phyloP scores from a whole-genome alignment of 1,140 invertebrate species.

The Branchinecta lynchi region DNA sequence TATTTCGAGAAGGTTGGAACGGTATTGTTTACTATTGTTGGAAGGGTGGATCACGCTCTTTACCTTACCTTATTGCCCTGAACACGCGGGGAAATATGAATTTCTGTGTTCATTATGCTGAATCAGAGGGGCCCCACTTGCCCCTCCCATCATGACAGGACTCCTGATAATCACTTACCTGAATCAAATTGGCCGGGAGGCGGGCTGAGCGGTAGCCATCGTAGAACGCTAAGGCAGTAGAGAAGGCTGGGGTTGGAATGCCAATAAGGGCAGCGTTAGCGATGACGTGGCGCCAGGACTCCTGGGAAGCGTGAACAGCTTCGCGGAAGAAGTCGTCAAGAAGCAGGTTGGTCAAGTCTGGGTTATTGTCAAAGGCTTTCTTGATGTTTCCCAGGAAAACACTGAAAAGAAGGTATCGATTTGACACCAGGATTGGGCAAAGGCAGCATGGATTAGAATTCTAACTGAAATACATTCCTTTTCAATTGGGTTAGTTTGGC shows the following conservation, averaged over 20 bases:
- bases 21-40: no score
- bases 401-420: conserved; percentile 36
- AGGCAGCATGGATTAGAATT: no score
- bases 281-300: conserved; percentile 48
- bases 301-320: conserved; percentile 62
- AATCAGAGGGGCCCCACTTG: no score
- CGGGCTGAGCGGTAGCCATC: conserved; percentile 73
- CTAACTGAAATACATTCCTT: no score
- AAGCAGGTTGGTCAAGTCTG: conserved; percentile 72
- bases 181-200: conserved; percentile 80
- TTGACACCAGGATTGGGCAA: no score
- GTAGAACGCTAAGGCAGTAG: conserved; percentile 87
- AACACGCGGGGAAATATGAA: no score
- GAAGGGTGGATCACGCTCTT: no score
- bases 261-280: conserved; percentile 43
- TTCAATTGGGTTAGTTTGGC: no score
- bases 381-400: conserved; percentile 95
- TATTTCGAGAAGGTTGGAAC: no score
- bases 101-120: no score
- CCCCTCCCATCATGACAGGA: no score
- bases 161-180: conserved; percentile 36
- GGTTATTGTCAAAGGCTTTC: conserved; percentile 82
- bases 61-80: no score
- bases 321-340: conserved; percentile 85
- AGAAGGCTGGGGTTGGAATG: conserved; percentile 81